A percentile compares a stretch with the other conserved stretches of the same genome.
phyloP scores from a whole-genome alignment of 2,888 invertebrate species.

The Campopleginae sp. region DNA sequence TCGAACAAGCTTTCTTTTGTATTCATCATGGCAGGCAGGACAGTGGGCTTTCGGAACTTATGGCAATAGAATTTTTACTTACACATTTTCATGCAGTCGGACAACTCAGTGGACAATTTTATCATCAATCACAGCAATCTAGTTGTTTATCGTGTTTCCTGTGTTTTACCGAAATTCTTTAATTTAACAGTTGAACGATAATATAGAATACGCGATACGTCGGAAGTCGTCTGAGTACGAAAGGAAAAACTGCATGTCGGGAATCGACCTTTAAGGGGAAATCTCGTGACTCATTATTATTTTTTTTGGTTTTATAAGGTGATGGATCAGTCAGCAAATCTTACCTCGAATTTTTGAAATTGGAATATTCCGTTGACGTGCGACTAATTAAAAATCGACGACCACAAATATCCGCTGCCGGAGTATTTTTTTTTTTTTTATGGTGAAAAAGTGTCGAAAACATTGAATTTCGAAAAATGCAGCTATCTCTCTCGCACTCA shows the following conservation, averaged over 20 bases:
- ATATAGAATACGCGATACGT: constrained; percentile 41
- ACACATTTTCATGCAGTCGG: background rate
- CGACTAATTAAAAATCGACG: too few relatives aligned
- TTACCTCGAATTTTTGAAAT: too few relatives aligned
- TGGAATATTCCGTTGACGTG: too few relatives aligned
- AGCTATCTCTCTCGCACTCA: too few relatives aligned
- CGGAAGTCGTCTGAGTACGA: constrained; percentile 16
- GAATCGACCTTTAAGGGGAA: background rate
- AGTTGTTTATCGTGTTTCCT: constrained; percentile 20
- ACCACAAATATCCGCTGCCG: too few relatives aligned
- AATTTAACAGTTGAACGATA: constrained; percentile 35
- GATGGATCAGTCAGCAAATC: too few relatives aligned
- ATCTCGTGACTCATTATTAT: constrained; percentile 33
- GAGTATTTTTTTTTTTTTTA: too few relatives aligned
- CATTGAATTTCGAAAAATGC: too few relatives aligned
- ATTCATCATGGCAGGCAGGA: background rate
- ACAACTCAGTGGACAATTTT: background rate
- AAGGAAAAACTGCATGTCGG: background rate
- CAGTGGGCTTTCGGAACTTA: constrained; percentile 9
- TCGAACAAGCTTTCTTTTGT: constrained; percentile 35
- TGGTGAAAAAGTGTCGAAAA: too few relatives aligned
- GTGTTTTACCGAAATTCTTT: constrained; percentile 41
- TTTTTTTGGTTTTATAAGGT: too few relatives aligned
- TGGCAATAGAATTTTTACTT: constrained; percentile 32
- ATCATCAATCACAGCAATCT: constrained; percentile 1